A percentile compares a stretch with the other conserved stretches of the same genome.
phyloP scores from a whole-genome alignment of 1,140 invertebrate species.

The Oncopeltus fasciatus region DNA sequence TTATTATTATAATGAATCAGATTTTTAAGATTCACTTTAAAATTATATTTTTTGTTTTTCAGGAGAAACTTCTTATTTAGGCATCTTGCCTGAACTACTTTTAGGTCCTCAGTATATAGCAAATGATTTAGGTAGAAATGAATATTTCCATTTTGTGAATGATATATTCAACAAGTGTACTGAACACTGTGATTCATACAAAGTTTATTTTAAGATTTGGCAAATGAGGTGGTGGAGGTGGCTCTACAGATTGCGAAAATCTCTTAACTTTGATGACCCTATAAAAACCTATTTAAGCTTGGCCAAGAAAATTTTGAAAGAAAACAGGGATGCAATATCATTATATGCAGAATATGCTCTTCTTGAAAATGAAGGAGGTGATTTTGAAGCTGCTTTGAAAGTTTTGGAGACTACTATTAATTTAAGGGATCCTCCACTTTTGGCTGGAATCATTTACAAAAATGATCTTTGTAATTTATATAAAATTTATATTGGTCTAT shows the following conservation, averaged over 20 bases:
- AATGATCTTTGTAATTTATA: background rate
- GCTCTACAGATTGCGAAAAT: background rate
- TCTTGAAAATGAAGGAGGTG: constrained; percentile 17
- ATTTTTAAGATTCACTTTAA: too few relatives aligned
- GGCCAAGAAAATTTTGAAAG: constrained; percentile 20
- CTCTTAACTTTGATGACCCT: background rate
- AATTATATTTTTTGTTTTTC: background rate
- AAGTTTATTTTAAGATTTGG: constrained; percentile 6
- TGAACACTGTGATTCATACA: background rate
- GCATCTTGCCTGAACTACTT: constrained; percentile 5
- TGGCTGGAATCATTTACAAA: background rate
- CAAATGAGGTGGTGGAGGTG: constrained; percentile 16
- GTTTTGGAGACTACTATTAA: constrained; percentile 35
- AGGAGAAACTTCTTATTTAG: constrained; percentile 7
- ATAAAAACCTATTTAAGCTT: background rate
- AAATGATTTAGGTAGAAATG: background rate
- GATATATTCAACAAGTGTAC: constrained; percentile 2
- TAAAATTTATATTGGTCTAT: background rate
- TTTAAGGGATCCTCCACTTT: background rate
- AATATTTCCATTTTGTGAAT: constrained; percentile 11
- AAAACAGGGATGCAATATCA: constrained; percentile 12
- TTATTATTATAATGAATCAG: too few relatives aligned
- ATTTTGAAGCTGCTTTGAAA: constrained; percentile 14
- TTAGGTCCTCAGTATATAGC: constrained; percentile 13
- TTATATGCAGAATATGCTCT: constrained; percentile 22